Conservation (phyloP, 2,888 invertebrate species). For the Idaea aversata region DNA sequence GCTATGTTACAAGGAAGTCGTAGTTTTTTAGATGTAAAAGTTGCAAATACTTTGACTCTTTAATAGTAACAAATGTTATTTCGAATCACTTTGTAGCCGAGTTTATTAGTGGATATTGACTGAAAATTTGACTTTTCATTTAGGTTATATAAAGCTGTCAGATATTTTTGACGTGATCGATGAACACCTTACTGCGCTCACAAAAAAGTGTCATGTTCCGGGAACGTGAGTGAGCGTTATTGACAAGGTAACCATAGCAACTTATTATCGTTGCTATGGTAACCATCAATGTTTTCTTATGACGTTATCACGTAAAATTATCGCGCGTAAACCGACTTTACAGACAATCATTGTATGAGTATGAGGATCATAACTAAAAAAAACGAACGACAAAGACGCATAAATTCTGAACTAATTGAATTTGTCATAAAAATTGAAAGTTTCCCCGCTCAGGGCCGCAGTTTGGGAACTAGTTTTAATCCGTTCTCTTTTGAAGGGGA, state of each 20-base stretch:
- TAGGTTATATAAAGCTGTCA: too few relatives aligned
- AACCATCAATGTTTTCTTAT: too few relatives aligned
- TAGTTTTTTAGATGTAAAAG: constrained; percentile 29
- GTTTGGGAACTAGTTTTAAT: constrained; percentile 75
- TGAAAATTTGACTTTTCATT: background rate
- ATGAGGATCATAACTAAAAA: constrained; percentile 21
- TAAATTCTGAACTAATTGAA: constrained; percentile 73
- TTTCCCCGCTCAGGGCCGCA: constrained; percentile 64
- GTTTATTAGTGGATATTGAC: background rate
- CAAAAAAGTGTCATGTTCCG: too few relatives aligned
- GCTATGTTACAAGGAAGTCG: constrained; percentile 28
- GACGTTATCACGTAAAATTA: too few relatives aligned
- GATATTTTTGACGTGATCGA: too few relatives aligned
- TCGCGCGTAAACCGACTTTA: too few relatives aligned
- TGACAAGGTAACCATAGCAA: too few relatives aligned
- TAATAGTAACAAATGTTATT: constrained; percentile 6
- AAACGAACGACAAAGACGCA: constrained; percentile 54
- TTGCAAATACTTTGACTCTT: constrained; percentile 23
- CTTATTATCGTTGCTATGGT: too few relatives aligned
- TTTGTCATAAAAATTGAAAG: constrained; percentile 80
- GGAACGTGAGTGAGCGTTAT: too few relatives aligned
- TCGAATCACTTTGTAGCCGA: constrained; percentile 10
- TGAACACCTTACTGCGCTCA: too few relatives aligned
- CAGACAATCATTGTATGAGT: too few relatives aligned
- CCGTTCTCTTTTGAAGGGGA: constrained; percentile 74